A percentile compares a stretch with the other conserved stretches of the same genome.
Evolutionary conservation across 2,797 vertebrate genomes (phyloP).

Genomic region (Oophaga sylvatica): DNA sequence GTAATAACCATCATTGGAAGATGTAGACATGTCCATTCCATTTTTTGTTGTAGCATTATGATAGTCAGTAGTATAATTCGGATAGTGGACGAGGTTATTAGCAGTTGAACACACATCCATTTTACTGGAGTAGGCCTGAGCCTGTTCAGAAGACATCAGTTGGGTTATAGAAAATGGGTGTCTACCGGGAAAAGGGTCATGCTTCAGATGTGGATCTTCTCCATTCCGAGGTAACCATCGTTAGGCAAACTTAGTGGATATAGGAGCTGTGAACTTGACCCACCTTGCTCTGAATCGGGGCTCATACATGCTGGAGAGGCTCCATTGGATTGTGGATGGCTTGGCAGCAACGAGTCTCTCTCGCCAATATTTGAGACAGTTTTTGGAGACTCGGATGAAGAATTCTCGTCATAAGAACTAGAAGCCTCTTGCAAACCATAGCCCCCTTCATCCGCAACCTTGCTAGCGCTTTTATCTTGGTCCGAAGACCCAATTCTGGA

Average conservation of each 20-base stretch:
- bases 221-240: slow-evolving; percentile 41
- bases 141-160: slow-evolving; percentile 57
- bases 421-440: background rate
- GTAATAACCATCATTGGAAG: slow-evolving; percentile 40
- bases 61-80: slow-evolving; percentile 47
- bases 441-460: slow-evolving; percentile 1
- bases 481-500: slow-evolving; percentile 26
- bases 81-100: slow-evolving; percentile 41
- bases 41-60: slow-evolving; percentile 24
- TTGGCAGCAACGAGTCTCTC: slow-evolving; percentile 10
- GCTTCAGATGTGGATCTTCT: slow-evolving; percentile 48
- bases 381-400: slow-evolving; percentile 40
- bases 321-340: background rate
- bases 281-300: slow-evolving; percentile 27
- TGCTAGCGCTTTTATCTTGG: slow-evolving; percentile 20
- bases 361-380: background rate
- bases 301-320: slow-evolving; percentile 4
- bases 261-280: slow-evolving; percentile 33
- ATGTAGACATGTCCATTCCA: slow-evolving; percentile 33
- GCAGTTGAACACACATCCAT: slow-evolving; percentile 47
- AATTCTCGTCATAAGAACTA: slow-evolving; percentile 39
- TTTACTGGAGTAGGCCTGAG: slow-evolving; percentile 37
- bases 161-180: slow-evolving; percentile 61
- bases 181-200: slow-evolving; percentile 39
- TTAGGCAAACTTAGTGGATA: slow-evolving; percentile 40